Conservation (phyloP, 1,140 invertebrate species). For the Himalopsyche phryganea region DNA sequence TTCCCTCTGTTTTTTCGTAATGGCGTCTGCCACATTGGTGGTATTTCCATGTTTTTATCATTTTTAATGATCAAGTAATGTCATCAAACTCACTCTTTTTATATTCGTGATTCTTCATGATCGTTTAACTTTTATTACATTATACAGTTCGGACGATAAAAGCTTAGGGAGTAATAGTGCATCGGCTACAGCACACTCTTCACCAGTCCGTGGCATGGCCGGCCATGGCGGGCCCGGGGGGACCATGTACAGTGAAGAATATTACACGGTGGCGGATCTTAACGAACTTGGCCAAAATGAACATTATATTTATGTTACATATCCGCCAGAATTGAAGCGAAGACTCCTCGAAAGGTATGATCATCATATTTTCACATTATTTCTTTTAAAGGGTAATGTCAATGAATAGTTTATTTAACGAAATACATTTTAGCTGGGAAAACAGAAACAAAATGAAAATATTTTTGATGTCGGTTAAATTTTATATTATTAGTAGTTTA, state of each 20-base stretch:
- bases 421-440: neutral
- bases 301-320: constrained; percentile 82
- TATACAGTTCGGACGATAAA: constrained; percentile 58
- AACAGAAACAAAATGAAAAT: too few relatives aligned
- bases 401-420: neutral
- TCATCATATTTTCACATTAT: constrained; percentile 40
- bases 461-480: too few relatives aligned
- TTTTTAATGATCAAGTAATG: too few relatives aligned
- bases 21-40: too few relatives aligned
- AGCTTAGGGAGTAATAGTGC: constrained; percentile 60
- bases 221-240: constrained; percentile 42
- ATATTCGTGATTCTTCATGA: too few relatives aligned
- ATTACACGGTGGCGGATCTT: constrained; percentile 43
- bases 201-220: constrained; percentile 52
- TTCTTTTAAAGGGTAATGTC: constrained; percentile 26
- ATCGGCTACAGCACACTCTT: constrained; percentile 60
- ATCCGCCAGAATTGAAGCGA: constrained; percentile 78
- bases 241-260: constrained; percentile 43
- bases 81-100: too few relatives aligned
- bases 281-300: constrained; percentile 54
- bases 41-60: too few relatives aligned
- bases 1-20: too few relatives aligned
- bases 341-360: constrained; percentile 73
- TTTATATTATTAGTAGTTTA: neutral
- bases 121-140: constrained; percentile 7